Percentiles rank a stretch among this genome's conserved stretches.
phyloP scores from a whole-genome alignment of 2,113 vertebrate genomes.

The Scalopus aquaticus region DNA sequence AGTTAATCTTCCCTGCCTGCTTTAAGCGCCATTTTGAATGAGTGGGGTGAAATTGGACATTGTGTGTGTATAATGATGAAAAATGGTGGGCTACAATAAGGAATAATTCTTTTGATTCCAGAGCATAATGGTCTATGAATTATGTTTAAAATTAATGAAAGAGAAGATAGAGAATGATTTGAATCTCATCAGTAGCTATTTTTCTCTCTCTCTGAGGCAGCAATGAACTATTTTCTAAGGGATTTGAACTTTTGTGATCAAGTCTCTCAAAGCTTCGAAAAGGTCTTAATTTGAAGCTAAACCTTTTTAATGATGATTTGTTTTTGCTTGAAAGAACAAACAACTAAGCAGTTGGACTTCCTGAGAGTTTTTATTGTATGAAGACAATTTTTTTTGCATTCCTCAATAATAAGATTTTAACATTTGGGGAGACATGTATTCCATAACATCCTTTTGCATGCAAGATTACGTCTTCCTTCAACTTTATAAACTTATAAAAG shows the following conservation, averaged over 20 bases:
- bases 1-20: conserved; percentile 81
- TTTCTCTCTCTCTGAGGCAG: conserved; percentile 82
- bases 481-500: neutral
- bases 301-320: conserved; percentile 78
- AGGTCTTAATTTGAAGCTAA: conserved; percentile 78
- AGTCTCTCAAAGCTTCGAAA: conserved; percentile 78
- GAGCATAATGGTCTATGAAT: conserved; percentile 86
- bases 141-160: conserved; percentile 88
- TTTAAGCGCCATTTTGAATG: conserved; percentile 76
- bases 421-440: conserved; percentile 30
- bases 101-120: conserved; percentile 86
- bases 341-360: conserved; percentile 68
- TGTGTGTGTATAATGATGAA: conserved; percentile 83
- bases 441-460: neutral
- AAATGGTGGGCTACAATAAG: conserved; percentile 85
- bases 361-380: conserved; percentile 56
- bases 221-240: conserved; percentile 81
- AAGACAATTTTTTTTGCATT: conserved; percentile 57
- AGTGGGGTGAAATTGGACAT: conserved; percentile 84
- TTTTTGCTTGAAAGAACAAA: conserved; percentile 69
- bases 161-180: conserved; percentile 85
- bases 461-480: conserved; percentile 29
- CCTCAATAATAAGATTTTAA: conserved; percentile 51
- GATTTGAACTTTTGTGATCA: conserved; percentile 81
- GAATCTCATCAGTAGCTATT: conserved; percentile 87